Evolutionary conservation across 2,113 vertebrate species (phyloP).

Genomic region (Progne subis): DNA sequence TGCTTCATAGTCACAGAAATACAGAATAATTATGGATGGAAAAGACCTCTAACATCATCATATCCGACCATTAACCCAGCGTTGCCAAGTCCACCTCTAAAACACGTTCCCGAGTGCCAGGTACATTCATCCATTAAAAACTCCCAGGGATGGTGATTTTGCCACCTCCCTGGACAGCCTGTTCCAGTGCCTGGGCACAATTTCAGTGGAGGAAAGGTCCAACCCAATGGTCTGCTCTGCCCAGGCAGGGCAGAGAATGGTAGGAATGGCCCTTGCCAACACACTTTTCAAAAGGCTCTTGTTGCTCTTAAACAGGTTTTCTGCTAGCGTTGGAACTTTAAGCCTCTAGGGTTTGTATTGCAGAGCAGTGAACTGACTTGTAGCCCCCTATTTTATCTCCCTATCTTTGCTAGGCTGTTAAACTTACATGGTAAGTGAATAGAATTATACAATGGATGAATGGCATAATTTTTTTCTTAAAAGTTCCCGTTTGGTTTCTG

Average conservation of each 20-base stretch:
- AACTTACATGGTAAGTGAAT: background rate
- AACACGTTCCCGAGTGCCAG: rapidly evolving
- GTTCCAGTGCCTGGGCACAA: background rate
- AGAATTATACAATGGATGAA: background rate
- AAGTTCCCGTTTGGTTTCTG: background rate
- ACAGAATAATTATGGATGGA: rapidly evolving
- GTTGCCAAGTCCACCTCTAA: background rate
- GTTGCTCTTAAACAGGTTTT: background rate
- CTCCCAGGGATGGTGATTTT: background rate
- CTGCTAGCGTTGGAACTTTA: background rate
- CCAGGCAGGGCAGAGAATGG: background rate
- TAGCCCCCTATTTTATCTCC: background rate
- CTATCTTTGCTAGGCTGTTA: background rate
- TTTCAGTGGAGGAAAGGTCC: background rate
- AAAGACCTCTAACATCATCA: background rate
- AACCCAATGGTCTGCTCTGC: background rate
- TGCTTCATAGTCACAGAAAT: background rate
- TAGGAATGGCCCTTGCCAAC: background rate
- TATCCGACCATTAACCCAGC: background rate
- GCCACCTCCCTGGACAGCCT: background rate
- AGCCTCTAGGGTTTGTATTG: background rate
- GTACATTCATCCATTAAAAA: background rate
- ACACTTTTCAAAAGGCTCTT: background rate
- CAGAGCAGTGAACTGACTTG: background rate
- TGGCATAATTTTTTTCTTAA: background rate